Conservation (phyloP, 2,113 vertebrate species). For the Panthera tigris region DNA sequence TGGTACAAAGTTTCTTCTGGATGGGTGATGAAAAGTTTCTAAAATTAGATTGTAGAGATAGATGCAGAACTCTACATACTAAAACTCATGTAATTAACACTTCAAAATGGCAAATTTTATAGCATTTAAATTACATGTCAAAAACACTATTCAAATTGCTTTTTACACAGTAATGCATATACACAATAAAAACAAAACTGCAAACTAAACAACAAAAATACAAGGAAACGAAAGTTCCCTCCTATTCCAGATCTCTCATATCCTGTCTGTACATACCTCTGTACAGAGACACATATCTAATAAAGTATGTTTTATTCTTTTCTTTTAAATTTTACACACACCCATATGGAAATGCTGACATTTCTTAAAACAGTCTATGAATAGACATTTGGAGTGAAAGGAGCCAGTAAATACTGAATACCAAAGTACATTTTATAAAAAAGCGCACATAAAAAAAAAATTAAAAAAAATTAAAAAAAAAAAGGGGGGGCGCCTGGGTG, state of each 20-base stretch:
- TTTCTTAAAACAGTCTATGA: background rate
- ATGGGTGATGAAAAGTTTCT: background rate
- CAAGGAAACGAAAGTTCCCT: background rate
- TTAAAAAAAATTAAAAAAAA: too few relatives aligned
- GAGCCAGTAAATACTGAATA: background rate
- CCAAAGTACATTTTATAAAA: background rate
- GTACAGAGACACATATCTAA: background rate
- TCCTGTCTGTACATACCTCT: background rate
- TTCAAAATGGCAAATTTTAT: background rate
- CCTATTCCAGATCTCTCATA: background rate
- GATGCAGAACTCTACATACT: background rate
- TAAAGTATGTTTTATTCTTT: background rate
- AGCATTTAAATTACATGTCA: background rate
- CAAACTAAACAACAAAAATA: background rate
- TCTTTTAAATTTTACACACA: background rate
- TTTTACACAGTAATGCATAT: background rate
- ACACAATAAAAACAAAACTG: conserved; percentile 19
- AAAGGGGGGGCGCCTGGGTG: too few relatives aligned
- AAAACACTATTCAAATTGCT: background rate
- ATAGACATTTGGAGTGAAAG: background rate
- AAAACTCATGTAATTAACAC: background rate
- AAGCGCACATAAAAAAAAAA: background rate
- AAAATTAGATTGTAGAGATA: background rate
- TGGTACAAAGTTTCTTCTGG: background rate
- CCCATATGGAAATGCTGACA: background rate